Percentiles rank a stretch among this genome's conserved stretches.
phyloP scores from a whole-genome alignment of 2,888 invertebrate genomes.

The Auanema freiburgensis region DNA sequence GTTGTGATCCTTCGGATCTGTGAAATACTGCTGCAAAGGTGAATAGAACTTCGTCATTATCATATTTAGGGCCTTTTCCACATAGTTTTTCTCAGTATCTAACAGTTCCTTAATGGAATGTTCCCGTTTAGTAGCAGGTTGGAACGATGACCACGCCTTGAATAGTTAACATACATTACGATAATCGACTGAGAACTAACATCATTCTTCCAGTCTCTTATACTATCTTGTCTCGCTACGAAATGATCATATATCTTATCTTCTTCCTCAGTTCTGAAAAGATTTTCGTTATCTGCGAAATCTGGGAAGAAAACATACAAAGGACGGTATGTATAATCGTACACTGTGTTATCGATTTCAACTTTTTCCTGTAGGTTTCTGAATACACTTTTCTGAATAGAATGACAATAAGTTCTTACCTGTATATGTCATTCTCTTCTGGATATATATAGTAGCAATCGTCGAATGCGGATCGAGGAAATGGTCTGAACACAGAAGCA shows the following conservation, averaged over 20 bases:
- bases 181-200: slow-evolving; percentile 18
- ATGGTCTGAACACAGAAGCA: slow-evolving; percentile 36
- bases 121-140: slow-evolving; percentile 80
- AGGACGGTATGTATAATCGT: background rate
- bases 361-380: slow-evolving; percentile 38
- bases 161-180: slow-evolving; percentile 8
- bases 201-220: slow-evolving; percentile 30
- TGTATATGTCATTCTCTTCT: slow-evolving; percentile 46
- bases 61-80: slow-evolving; percentile 78
- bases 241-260: slow-evolving; percentile 47
- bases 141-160: slow-evolving; percentile 44
- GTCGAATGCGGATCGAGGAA: slow-evolving; percentile 27
- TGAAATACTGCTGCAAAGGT: slow-evolving; percentile 73
- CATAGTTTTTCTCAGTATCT: slow-evolving; percentile 95
- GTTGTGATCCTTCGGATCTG: slow-evolving; percentile 75
- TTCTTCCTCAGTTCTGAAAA: slow-evolving; percentile 12
- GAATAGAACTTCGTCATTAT: slow-evolving; percentile 65
- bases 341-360: slow-evolving; percentile 20
- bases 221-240: slow-evolving; percentile 33
- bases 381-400: background rate
- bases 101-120: slow-evolving; percentile 80
- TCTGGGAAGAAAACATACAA: background rate
- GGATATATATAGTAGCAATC: slow-evolving; percentile 7
- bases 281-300: too few relatives aligned
- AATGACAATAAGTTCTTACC: background rate